These are phyloP conservation scores for Pseudorhombus dupliciocellatus DNA, from an alignment of 2,113 vertebrate genomes.

Conservation along the genomic window DNA sequence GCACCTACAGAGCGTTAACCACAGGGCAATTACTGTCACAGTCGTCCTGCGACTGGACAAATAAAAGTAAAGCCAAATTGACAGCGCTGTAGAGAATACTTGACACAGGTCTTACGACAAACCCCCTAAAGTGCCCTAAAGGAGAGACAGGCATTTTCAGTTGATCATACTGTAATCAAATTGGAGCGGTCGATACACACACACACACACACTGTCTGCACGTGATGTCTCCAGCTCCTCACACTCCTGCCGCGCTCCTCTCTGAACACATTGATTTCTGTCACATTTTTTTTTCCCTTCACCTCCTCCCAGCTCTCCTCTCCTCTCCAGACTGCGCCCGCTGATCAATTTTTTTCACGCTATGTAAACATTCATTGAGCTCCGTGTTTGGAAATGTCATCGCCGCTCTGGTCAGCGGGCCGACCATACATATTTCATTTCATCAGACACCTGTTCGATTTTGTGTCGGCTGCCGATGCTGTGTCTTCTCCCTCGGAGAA, in stretches of 20 bases:
- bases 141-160: conserved; percentile 15
- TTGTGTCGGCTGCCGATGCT: conserved; percentile 61
- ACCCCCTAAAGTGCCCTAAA: not conserved
- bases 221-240: conserved; percentile 39
- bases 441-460: conserved; percentile 78
- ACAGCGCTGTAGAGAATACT: conserved; percentile 1
- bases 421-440: conserved; percentile 82
- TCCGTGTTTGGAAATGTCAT: conserved; percentile 81
- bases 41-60: not conserved
- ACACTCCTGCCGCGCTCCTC: conserved; percentile 39
- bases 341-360: conserved; percentile 79
- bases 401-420: conserved; percentile 64
- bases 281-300: conserved; percentile 74
- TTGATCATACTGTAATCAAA: conserved; percentile 43
- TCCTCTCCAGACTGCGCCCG: conserved; percentile 46
- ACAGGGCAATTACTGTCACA: conserved; percentile 1
- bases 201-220: conserved; percentile 1
- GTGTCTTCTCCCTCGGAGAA: conserved; percentile 48
- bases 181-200: conserved; percentile 7
- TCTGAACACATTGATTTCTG: conserved; percentile 75
- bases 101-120: conserved; percentile 21
- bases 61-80: not conserved
- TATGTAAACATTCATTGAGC: conserved; percentile 81
- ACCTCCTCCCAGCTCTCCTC: not conserved
- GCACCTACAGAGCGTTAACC: not conserved